Conservation (phyloP, 2,113 vertebrate species). For the Apodemus speciosus region DNA sequence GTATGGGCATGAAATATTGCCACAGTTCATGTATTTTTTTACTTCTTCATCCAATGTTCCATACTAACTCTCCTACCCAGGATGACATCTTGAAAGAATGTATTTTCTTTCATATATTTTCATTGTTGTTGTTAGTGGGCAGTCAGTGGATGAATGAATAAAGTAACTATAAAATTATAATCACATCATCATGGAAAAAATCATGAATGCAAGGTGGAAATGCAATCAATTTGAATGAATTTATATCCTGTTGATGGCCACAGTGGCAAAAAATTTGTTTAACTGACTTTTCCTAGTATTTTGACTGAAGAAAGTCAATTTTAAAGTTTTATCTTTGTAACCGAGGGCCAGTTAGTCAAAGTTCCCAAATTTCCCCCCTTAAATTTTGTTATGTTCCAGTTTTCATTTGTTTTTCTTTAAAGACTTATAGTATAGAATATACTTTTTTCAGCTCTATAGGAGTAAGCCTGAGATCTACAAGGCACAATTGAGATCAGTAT, state of each 20-base stretch:
- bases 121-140: neutral
- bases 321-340: neutral
- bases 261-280: neutral
- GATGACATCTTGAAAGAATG: neutral
- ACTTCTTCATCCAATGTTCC: neutral
- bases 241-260: neutral
- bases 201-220: neutral
- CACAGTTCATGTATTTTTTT: neutral
- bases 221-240: neutral
- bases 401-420: neutral
- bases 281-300: neutral
- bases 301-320: neutral
- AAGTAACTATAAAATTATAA: neutral
- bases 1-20: neutral
- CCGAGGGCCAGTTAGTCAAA: neutral
- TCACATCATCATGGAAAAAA: neutral
- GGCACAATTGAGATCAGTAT: neutral
- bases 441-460: neutral
- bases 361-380: neutral
- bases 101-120: neutral
- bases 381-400: neutral
- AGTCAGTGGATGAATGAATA: neutral
- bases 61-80: neutral
- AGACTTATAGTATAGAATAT: neutral
- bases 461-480: neutral